Conservation (phyloP, 1,140 invertebrate genomes). For the Drosophila santomea region DNA sequence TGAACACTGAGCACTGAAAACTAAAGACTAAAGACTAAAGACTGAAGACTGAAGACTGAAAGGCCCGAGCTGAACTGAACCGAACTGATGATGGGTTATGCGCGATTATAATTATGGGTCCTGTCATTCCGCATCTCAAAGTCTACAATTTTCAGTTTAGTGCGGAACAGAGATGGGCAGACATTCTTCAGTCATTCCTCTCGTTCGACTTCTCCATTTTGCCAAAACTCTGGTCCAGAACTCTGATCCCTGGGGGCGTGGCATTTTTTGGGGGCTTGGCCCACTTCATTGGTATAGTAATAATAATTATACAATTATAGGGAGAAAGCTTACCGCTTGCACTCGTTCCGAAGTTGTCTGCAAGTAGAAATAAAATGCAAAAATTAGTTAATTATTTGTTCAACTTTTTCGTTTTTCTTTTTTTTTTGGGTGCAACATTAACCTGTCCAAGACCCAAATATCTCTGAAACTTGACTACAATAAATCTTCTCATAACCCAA, state of each 20-base stretch:
- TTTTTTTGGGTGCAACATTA: background rate
- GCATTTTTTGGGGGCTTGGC: constrained; percentile 21
- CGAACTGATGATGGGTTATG: constrained; percentile 83
- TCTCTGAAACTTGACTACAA: constrained; percentile 54
- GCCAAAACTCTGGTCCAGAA: constrained; percentile 30
- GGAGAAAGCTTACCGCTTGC: constrained; percentile 79
- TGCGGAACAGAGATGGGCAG: constrained; percentile 11
- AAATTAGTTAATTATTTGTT: constrained; percentile 49
- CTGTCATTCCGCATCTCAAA: constrained; percentile 81
- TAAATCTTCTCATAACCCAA: constrained; percentile 67
- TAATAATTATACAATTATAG: constrained; percentile 23
- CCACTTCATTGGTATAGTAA: constrained; percentile 19
- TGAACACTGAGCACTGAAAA: background rate
- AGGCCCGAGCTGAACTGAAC: constrained; percentile 6
- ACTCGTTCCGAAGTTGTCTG: constrained; percentile 84
- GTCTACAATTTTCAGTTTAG: constrained; percentile 71
- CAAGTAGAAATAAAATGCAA: constrained; percentile 50
- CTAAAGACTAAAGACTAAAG: constrained; percentile 4
- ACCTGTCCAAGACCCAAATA: constrained; percentile 43
- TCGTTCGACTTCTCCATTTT: constrained; percentile 37
- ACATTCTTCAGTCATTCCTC: background rate
- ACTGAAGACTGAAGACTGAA: constrained; percentile 14
- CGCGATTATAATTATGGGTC: constrained; percentile 84
- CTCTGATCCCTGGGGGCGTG: constrained; percentile 21
- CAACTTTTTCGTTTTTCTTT: background rate